Evolutionary conservation across 2,113 vertebrate genomes (phyloP).

Genomic region (Nothobranchius kuhntae): DNA sequence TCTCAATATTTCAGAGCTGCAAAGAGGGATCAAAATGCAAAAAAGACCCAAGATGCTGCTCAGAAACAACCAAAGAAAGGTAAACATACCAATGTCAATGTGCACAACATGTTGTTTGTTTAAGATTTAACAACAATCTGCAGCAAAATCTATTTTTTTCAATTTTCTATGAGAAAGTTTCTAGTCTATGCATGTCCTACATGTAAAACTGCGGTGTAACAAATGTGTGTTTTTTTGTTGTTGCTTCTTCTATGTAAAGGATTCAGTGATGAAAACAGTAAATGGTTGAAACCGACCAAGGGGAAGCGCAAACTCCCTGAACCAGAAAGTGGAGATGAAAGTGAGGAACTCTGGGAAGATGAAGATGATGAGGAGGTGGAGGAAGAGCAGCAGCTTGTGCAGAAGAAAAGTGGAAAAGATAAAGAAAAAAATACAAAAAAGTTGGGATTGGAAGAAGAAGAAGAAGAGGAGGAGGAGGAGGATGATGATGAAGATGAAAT

Average conservation of each 20-base stretch:
- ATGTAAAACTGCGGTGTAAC: too few species aligned
- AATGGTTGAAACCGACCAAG: slow-evolving; percentile 80
- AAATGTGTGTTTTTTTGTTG: neutral
- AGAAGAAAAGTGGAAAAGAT: slow-evolving; percentile 38
- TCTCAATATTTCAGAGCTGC: slow-evolving; percentile 68
- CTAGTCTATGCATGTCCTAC: too few species aligned
- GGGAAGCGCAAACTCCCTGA: slow-evolving; percentile 75
- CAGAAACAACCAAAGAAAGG: slow-evolving; percentile 69
- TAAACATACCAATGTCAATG: slow-evolving; percentile 25
- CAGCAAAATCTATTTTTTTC: too few species aligned
- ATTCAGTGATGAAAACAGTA: slow-evolving; percentile 83
- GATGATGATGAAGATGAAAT: slow-evolving; percentile 84
- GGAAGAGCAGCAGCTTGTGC: slow-evolving; percentile 7
- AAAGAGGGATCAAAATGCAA: slow-evolving; percentile 66
- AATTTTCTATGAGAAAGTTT: too few species aligned
- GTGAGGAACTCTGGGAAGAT: slow-evolving; percentile 77
- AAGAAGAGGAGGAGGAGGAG: slow-evolving; percentile 25
- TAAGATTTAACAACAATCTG: neutral
- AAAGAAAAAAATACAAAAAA: slow-evolving; percentile 6
- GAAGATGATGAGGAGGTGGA: slow-evolving; percentile 63
- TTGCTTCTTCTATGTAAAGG: slow-evolving; percentile 54
- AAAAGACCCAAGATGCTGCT: slow-evolving; percentile 42
- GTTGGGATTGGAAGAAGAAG: slow-evolving; percentile 9
- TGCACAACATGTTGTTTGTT: neutral
- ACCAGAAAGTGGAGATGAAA: slow-evolving; percentile 70